A percentile compares a stretch with the other conserved stretches of the same genome.
phyloP scores from a whole-genome alignment of 1,140 invertebrate genomes.

The Lasaia peninsularis region DNA sequence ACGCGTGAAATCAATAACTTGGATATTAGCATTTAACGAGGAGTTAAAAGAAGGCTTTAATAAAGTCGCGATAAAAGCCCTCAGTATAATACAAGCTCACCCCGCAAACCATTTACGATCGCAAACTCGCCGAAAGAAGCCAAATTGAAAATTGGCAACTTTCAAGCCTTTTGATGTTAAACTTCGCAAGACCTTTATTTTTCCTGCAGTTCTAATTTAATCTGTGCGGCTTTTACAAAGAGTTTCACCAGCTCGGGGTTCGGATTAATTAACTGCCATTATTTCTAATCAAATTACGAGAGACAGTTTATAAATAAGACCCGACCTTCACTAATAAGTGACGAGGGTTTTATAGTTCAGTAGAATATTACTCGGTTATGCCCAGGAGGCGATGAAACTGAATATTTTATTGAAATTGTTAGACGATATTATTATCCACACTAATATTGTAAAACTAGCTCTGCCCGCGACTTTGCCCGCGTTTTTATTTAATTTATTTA shows the following conservation, averaged over 20 bases:
- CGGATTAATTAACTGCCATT: neutral
- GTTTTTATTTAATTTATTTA: too few species aligned
- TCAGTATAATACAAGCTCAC: neutral
- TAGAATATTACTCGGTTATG: too few species aligned
- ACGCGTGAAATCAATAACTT: too few species aligned
- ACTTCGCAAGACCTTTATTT: neutral
- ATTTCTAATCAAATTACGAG: neutral
- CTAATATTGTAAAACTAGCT: too few species aligned
- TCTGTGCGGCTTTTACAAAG: neutral
- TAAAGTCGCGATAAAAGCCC: neutral
- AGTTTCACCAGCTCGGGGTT: neutral
- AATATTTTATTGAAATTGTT: too few species aligned
- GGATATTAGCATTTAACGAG: neutral
- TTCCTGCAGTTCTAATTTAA: neutral
- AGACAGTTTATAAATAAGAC: neutral
- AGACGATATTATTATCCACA: too few species aligned
- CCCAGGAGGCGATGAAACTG: too few species aligned
- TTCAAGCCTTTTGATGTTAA: neutral
- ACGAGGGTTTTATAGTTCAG: neutral
- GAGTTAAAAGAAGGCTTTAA: neutral
- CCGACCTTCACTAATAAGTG: neutral
- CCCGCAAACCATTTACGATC: neutral
- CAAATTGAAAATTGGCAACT: slow-evolving; percentile 11
- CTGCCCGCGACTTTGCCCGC: too few species aligned
- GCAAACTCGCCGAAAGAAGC: slow-evolving; percentile 6